phyloP scores from a whole-genome alignment of 2,888 invertebrate genomes.

The Ennomos erosarius region DNA sequence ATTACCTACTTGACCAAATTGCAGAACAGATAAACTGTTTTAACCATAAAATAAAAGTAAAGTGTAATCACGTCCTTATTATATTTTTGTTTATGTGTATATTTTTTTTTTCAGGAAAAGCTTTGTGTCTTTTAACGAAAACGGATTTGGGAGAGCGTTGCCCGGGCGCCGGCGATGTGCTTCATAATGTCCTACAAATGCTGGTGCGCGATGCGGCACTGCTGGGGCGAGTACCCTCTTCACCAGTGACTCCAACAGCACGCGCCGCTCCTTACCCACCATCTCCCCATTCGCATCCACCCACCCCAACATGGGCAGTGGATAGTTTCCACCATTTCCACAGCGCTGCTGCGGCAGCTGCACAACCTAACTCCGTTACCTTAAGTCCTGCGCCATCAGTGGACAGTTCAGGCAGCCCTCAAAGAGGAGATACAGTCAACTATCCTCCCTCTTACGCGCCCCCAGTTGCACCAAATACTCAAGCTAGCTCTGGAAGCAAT shows the following conservation, averaged over 20 bases:
- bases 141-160: conserved; percentile 96
- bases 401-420: conserved; percentile 94
- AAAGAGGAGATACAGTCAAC: conserved; percentile 86
- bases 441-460: conserved; percentile 72
- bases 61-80: too few relatives aligned
- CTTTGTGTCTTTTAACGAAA: conserved; percentile 95
- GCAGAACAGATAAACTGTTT: neutral
- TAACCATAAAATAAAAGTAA: conserved; percentile 14
- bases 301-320: conserved; percentile 91
- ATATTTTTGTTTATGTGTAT: too few relatives aligned
- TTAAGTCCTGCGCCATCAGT: conserved; percentile 96
- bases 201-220: conserved; percentile 92
- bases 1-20: conserved; percentile 46
- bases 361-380: conserved; percentile 94
- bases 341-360: conserved; percentile 84
- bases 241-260: conserved; percentile 93
- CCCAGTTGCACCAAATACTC: conserved; percentile 68
- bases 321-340: conserved; percentile 86
- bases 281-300: conserved; percentile 92
- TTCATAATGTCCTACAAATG: conserved; percentile 96
- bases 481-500: conserved; percentile 88
- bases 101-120: conserved; percentile 89
- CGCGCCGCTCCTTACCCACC: conserved; percentile 89
- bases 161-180: conserved; percentile 96
- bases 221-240: conserved; percentile 91